phyloP scores from a whole-genome alignment of 37 sponge, comb jelly and placozoan genomes.

The Aplysina aerophoba region DNA sequence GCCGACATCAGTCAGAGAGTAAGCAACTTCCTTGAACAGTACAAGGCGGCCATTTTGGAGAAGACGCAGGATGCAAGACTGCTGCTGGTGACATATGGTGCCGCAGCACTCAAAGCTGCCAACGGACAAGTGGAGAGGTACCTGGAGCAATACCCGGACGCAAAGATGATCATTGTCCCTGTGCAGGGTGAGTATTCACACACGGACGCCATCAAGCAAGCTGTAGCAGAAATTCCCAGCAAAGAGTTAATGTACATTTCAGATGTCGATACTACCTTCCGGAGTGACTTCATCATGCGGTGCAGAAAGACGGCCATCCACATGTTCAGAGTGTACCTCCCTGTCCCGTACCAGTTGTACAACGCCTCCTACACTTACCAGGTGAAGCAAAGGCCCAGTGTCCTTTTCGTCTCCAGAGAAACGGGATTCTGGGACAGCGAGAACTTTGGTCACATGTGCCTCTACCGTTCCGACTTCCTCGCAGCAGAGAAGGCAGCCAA shows the following conservation, averaged over 20 bases:
- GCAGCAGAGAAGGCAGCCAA: background rate
- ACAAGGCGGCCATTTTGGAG: background rate
- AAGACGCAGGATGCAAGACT: background rate
- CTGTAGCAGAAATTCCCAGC: background rate
- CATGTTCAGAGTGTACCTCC: background rate
- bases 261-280: background rate
- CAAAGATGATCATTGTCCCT: background rate
- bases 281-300: constrained; percentile 28
- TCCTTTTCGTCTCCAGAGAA: background rate
- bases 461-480: constrained; percentile 13
- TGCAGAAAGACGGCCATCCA: constrained; percentile 11
- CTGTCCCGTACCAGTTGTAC: constrained; percentile 13
- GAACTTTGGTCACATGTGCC: constrained; percentile 11
- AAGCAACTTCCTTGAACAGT: background rate
- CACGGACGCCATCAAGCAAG: background rate
- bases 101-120: background rate
- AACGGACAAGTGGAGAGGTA: background rate
- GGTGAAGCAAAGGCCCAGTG: background rate
- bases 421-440: constrained; percentile 15
- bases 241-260: constrained; percentile 9
- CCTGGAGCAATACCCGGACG: background rate
- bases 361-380: constrained; percentile 27
- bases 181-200: background rate
- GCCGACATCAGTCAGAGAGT: background rate
- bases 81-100: background rate